Conservation (phyloP, 2,113 vertebrate species). For the Pangasianodon hypophthalmus region DNA sequence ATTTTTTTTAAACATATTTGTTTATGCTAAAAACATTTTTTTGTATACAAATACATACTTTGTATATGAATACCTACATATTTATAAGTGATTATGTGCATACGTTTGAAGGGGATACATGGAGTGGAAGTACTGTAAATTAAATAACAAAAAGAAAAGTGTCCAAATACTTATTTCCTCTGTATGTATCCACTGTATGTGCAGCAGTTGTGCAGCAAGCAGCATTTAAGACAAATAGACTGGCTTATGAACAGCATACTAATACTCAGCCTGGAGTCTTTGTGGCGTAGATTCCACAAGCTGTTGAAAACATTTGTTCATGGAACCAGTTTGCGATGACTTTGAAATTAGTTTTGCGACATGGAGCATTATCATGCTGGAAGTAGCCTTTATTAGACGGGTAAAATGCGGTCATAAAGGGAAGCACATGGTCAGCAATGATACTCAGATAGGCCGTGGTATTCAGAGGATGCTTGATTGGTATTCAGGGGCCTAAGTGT, state of each 20-base stretch:
- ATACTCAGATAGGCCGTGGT: neutral
- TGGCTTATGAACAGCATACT: neutral
- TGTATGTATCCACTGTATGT: neutral
- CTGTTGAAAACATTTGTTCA: neutral
- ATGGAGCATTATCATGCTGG: neutral
- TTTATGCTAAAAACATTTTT: neutral
- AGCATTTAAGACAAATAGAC: neutral
- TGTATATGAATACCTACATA: neutral
- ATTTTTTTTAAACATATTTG: neutral
- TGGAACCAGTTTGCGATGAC: neutral
- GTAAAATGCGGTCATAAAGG: neutral
- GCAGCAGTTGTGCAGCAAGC: neutral
- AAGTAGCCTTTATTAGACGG: neutral
- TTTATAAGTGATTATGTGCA: neutral
- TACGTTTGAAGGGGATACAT: neutral
- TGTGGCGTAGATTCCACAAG: neutral
- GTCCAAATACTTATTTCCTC: neutral
- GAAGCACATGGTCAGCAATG: neutral
- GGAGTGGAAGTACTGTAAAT: neutral
- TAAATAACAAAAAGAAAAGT: neutral
- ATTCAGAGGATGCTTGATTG: neutral
- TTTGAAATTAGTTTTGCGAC: neutral
- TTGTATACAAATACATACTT: neutral
- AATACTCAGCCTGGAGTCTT: neutral
- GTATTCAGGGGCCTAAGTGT: neutral